phyloP scores from a whole-genome alignment of 2,113 vertebrate species.

The Pitta sordida region DNA sequence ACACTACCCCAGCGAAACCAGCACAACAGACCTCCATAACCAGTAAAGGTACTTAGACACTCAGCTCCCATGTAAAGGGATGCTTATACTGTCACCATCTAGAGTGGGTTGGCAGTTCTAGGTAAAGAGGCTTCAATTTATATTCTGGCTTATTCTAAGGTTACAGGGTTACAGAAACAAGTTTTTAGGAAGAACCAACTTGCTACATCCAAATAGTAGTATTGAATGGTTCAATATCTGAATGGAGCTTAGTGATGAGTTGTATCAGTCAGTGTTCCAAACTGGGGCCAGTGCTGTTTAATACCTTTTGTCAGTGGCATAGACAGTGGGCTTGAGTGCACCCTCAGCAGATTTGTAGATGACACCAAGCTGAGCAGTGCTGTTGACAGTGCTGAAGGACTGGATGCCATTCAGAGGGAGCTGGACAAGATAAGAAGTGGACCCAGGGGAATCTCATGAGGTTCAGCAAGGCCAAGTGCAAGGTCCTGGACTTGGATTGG shows the following conservation, averaged over 20 bases:
- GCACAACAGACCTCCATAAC: neutral
- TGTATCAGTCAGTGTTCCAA: neutral
- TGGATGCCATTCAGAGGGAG: neutral
- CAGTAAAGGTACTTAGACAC: neutral
- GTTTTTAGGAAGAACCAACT: neutral
- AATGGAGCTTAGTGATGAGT: neutral
- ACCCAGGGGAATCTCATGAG: neutral
- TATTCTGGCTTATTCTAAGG: neutral
- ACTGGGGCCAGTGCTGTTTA: neutral
- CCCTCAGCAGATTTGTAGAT: neutral
- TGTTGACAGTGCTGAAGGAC: neutral
- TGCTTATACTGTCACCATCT: neutral
- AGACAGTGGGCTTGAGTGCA: neutral
- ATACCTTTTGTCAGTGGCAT: neutral
- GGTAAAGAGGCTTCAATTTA: neutral
- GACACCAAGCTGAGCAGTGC: neutral
- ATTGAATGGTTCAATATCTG: neutral
- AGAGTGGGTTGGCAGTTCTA: neutral
- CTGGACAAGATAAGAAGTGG: neutral
- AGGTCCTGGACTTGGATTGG: neutral
- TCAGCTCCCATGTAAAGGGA: neutral
- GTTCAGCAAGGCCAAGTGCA: neutral
- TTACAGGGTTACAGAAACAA: neutral
- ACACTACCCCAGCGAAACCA: neutral
- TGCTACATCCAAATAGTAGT: neutral